Percentiles rank a stretch among this genome's conserved stretches.
Evolutionary conservation across 1,140 invertebrate genomes (phyloP).

Genomic region (Drosophila nikananu): DNA sequence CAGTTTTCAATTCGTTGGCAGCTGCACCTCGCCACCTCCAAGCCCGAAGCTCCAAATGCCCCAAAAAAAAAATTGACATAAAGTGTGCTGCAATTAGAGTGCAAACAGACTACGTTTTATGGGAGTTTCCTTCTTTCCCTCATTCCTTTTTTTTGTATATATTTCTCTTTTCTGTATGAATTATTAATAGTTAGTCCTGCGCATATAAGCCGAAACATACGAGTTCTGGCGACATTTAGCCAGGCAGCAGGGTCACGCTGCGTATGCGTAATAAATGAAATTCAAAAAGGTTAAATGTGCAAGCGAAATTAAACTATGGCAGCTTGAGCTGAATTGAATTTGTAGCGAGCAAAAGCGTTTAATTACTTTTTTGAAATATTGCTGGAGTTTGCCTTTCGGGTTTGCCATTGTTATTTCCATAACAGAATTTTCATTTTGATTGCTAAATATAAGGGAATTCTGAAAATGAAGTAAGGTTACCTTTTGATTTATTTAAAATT

Average conservation of each 20-base stretch:
- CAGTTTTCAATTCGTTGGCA: constrained; percentile 67
- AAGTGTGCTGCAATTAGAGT: constrained; percentile 54
- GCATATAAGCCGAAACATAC: constrained; percentile 9
- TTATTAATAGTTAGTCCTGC: constrained; percentile 31
- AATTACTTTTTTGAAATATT: constrained; percentile 9
- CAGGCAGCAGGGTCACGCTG: constrained; percentile 1
- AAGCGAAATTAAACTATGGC: constrained; percentile 2
- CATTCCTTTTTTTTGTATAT: neutral
- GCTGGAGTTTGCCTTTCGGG: neutral
- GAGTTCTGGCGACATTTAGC: constrained; percentile 1
- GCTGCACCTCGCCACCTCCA: constrained; percentile 5
- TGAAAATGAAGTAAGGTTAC: too few species aligned
- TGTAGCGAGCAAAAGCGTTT: constrained; percentile 9
- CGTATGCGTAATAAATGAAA: constrained; percentile 32
- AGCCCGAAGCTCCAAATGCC: neutral
- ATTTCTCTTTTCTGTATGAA: constrained; percentile 23
- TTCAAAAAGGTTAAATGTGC: constrained; percentile 4
- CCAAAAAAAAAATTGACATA: constrained; percentile 22
- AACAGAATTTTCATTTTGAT: neutral
- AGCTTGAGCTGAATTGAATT: constrained; percentile 1
- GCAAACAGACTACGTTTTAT: constrained; percentile 48
- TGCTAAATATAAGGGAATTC: neutral
- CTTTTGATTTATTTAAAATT: neutral
- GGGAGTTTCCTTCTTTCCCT: neutral
- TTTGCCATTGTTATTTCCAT: neutral